Evolutionary conservation across 1,140 invertebrate genomes (phyloP).

Genomic region (Caenorhabditis inopinata): DNA sequence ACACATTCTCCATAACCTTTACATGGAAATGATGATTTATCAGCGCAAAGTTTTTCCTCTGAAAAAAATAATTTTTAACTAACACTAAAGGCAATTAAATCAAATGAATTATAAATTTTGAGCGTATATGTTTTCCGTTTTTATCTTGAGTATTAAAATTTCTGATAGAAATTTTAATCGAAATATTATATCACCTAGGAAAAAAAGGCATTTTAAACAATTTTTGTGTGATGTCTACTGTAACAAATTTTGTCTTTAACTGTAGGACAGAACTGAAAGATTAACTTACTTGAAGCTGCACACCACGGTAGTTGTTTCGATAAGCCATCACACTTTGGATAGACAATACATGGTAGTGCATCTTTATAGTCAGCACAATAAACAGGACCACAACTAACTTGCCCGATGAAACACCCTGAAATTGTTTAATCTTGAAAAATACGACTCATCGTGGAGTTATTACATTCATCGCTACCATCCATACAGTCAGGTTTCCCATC

Average conservation of each 20-base stretch:
- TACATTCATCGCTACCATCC: slow-evolving; percentile 52
- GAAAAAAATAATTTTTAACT: not conserved
- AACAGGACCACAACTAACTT: slow-evolving; percentile 45
- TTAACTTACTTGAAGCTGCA: slow-evolving; percentile 14
- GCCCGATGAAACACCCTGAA: slow-evolving; percentile 48
- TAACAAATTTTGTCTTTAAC: too few relatives aligned
- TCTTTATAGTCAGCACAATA: slow-evolving; percentile 28
- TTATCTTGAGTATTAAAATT: too few relatives aligned
- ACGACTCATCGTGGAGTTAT: not conserved
- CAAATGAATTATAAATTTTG: too few relatives aligned
- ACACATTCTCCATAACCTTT: slow-evolving; percentile 53
- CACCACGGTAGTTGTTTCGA: slow-evolving; percentile 39
- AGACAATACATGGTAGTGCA: slow-evolving; percentile 37
- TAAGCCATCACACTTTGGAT: slow-evolving; percentile 44
- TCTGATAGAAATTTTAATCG: too few relatives aligned
- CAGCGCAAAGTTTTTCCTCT: slow-evolving; percentile 48
- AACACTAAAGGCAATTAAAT: too few relatives aligned
- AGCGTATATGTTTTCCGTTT: too few relatives aligned
- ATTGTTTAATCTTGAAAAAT: not conserved
- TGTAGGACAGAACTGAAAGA: not conserved
- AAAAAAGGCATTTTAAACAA: too few relatives aligned
- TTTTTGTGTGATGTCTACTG: too few relatives aligned
- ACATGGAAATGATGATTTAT: slow-evolving; percentile 38
- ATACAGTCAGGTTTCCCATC: slow-evolving; percentile 50
- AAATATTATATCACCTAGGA: too few relatives aligned